phyloP scores from a whole-genome alignment of 2,888 invertebrate species.

The Athalia cordata region DNA sequence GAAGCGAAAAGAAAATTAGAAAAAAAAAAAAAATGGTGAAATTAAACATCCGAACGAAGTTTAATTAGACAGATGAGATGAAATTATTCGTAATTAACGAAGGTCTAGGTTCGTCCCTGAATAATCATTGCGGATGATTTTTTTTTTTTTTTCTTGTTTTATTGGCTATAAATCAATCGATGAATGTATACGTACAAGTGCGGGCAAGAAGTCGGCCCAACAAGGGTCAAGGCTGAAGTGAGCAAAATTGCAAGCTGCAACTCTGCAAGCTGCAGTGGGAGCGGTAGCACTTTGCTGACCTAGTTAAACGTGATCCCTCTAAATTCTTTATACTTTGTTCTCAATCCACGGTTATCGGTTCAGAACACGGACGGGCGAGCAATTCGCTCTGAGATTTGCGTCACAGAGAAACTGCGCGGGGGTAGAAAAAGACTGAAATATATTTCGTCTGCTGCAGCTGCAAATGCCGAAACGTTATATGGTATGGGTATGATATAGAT shows the following conservation, averaged over 20 bases:
- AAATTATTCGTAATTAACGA: no score
- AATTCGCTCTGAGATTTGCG: constrained; percentile 27
- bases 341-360: constrained; percentile 39
- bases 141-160: no score
- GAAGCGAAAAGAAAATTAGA: neutral
- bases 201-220: neutral
- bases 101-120: no score
- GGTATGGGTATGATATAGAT: neutral
- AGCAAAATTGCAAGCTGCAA: constrained; percentile 18
- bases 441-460: neutral
- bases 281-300: constrained; percentile 33
- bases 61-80: neutral
- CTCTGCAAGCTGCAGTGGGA: constrained; percentile 27
- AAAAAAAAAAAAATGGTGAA: neutral
- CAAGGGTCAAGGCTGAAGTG: constrained; percentile 38
- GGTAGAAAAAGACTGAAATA: neutral
- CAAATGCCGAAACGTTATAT: neutral
- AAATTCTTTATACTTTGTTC: constrained; percentile 39
- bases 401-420: neutral
- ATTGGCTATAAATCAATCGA: constrained; percentile 32
- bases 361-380: constrained; percentile 21
- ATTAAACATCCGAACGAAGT: neutral
- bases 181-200: neutral
- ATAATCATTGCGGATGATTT: no score
- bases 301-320: constrained; percentile 33